Evolutionary conservation across 2,797 vertebrate species (phyloP).

Genomic region (Rhynchonycteris naso): DNA sequence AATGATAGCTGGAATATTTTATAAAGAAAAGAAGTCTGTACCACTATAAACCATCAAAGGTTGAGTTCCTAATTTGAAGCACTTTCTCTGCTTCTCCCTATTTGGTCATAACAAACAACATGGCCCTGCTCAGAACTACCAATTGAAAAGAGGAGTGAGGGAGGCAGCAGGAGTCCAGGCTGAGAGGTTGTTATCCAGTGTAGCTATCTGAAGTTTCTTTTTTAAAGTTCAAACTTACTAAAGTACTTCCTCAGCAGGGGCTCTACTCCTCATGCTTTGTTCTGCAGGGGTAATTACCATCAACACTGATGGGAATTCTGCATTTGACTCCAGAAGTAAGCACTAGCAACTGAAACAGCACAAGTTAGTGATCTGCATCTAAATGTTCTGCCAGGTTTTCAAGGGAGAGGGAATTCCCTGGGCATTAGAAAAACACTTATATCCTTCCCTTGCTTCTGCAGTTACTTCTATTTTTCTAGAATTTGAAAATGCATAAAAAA

Average conservation of each 20-base stretch:
- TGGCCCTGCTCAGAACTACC: neutral
- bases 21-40: neutral
- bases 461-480: neutral
- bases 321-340: constrained; percentile 37
- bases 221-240: constrained; percentile 56
- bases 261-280: constrained; percentile 31
- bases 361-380: neutral
- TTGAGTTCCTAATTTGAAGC: neutral
- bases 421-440: neutral
- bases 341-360: neutral
- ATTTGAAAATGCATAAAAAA: neutral
- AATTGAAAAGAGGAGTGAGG: neutral
- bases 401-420: neutral
- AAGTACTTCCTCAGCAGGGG: constrained; percentile 31
- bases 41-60: neutral
- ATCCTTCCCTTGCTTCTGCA: neutral
- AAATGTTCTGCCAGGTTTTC: neutral
- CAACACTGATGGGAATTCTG: neutral
- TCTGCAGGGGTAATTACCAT: constrained; percentile 16
- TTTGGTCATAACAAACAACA: neutral
- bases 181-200: neutral
- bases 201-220: constrained; percentile 48
- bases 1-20: neutral
- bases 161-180: neutral
- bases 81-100: neutral